phyloP scores from a whole-genome alignment of 2,888 invertebrate species.

The Amphipyra berbera region DNA sequence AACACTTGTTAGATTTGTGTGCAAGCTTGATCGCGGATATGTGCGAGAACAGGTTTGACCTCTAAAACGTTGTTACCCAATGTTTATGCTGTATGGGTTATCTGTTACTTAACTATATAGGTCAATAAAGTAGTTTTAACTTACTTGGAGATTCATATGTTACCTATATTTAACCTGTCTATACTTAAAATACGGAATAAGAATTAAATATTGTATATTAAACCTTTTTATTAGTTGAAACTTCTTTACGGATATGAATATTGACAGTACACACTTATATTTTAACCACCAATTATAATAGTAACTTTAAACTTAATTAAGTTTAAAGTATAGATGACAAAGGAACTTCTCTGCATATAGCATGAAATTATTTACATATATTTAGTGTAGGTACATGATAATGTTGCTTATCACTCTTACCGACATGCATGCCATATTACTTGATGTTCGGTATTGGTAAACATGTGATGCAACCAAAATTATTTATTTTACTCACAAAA shows the following conservation, averaged over 20 bases:
- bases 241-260: too few relatives aligned
- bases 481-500: constrained; percentile 19
- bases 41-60: constrained; percentile 78
- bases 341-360: constrained; percentile 17
- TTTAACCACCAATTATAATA: too few relatives aligned
- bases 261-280: too few relatives aligned
- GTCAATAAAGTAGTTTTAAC: constrained; percentile 62
- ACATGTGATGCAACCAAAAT: constrained; percentile 47
- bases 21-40: constrained; percentile 75
- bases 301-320: too few relatives aligned
- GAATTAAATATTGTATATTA: background rate
- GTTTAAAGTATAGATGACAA: too few relatives aligned
- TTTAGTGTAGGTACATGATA: constrained; percentile 30
- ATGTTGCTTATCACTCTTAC: constrained; percentile 48
- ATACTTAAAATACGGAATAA: background rate
- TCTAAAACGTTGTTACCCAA: constrained; percentile 75
- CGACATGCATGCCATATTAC: constrained; percentile 31
- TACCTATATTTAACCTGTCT: constrained; percentile 1
- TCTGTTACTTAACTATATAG: constrained; percentile 65
- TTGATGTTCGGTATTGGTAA: constrained; percentile 41
- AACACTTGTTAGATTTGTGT: constrained; percentile 68
- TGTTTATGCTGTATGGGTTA: constrained; percentile 74
- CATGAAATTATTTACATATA: constrained; percentile 33
- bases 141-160: constrained; percentile 15
- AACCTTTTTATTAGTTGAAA: background rate